phyloP scores from a whole-genome alignment of 1,140 invertebrate species.

The Zaprionus nigranus region DNA sequence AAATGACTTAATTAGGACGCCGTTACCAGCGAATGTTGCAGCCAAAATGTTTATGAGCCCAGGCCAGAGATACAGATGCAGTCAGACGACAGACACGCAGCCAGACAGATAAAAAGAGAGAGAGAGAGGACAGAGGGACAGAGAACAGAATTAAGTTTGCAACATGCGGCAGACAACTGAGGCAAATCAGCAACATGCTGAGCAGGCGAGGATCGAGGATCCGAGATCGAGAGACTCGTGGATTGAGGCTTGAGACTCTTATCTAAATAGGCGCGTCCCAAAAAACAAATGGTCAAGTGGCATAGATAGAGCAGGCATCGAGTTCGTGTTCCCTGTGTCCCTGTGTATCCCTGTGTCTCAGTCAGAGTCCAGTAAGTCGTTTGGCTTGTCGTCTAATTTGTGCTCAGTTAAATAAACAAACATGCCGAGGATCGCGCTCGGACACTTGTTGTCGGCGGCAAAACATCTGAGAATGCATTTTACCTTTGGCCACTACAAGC shows the following conservation, averaged over 20 bases:
- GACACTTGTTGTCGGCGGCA: slow-evolving; percentile 57
- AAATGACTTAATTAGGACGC: slow-evolving; percentile 78
- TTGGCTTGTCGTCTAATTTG: slow-evolving; percentile 70
- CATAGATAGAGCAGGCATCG: slow-evolving; percentile 46
- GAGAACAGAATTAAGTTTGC: slow-evolving; percentile 41
- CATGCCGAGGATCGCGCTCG: slow-evolving; percentile 47
- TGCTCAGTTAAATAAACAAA: slow-evolving; percentile 83
- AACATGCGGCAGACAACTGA: slow-evolving; percentile 38
- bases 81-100: slow-evolving; percentile 1
- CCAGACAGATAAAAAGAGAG: neutral
- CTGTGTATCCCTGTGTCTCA: too few species aligned
- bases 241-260: slow-evolving; percentile 36
- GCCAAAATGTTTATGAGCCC: slow-evolving; percentile 59
- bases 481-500: slow-evolving; percentile 49
- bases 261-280: slow-evolving; percentile 82
- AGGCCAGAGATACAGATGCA: slow-evolving; percentile 8
- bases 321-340: neutral
- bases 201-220: slow-evolving; percentile 4
- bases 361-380: slow-evolving; percentile 27
- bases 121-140: neutral
- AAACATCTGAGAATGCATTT: slow-evolving; percentile 54
- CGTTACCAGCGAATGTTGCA: slow-evolving; percentile 17
- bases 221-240: slow-evolving; percentile 4
- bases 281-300: slow-evolving; percentile 79
- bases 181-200: slow-evolving; percentile 39